A percentile compares a stretch with the other conserved stretches of the same genome.
Conservation (phyloP, 2,113 vertebrate genomes). For the Machaerirhynchus nigripectus region DNA sequence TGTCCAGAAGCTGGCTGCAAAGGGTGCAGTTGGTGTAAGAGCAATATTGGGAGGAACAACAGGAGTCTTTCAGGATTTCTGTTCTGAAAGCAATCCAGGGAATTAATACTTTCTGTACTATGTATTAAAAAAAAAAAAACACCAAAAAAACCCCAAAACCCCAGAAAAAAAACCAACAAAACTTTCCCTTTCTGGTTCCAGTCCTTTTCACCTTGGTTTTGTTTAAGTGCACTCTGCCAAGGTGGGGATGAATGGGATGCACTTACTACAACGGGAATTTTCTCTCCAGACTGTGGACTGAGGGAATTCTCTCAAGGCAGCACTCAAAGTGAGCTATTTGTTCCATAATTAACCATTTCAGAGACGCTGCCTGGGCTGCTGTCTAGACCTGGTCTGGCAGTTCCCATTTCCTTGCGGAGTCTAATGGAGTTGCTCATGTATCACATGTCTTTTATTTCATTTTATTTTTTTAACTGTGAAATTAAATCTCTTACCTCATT, state of each 20-base stretch:
- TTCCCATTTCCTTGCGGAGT: neutral
- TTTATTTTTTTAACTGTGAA: neutral
- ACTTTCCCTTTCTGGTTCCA: neutral
- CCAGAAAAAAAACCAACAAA: neutral
- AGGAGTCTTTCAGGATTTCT: neutral
- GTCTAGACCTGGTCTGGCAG: slow-evolving; percentile 2
- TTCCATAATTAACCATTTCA: slow-evolving; percentile 29
- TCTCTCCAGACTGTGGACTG: neutral
- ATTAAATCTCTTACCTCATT: slow-evolving; percentile 31
- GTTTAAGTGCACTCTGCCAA: neutral
- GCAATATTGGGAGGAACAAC: neutral
- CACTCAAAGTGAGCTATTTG: neutral
- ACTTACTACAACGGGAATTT: fast-evolving
- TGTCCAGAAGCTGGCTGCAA: neutral
- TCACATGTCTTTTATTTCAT: neutral
- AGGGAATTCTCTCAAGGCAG: neutral
- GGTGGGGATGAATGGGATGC: neutral
- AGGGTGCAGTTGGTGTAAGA: neutral
- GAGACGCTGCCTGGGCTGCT: neutral
- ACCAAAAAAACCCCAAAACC: no score
- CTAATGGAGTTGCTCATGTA: neutral
- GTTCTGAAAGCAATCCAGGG: neutral
- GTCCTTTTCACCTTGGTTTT: neutral
- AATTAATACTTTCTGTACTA: neutral
- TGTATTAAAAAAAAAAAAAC: neutral